Evolutionary conservation across 2,113 vertebrate species (phyloP), one percentile per base, ranked within the genome.

Genomic region (Prochilodus magdalenae): DNA sequence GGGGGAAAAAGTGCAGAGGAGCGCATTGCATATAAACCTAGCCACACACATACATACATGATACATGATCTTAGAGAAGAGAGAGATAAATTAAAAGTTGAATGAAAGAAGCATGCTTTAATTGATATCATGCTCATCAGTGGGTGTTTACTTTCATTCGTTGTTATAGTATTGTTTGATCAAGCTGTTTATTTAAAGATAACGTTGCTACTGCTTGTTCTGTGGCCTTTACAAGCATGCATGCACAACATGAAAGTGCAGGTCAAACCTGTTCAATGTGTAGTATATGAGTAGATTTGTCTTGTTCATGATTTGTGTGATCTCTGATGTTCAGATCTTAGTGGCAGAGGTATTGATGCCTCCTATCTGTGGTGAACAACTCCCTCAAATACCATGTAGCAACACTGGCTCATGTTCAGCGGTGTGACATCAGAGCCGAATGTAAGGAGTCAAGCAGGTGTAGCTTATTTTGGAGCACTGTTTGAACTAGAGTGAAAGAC

Each of bases 361-460:
- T 90, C 87, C 89, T n/a, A 78, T 91, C 90, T 67, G 57, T 79
- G 87, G 80, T 49, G 62, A 60, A 86, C 91, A 84, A 69, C 65
- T 82, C 83, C 79, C 83, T 72, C 75, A 83, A 86, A 76, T 70
- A 76, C 33, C 11, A 16, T 84, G 83, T 86, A 84, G 84, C 88
- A 85, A 87, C 62, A 75, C 77, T 62, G 87, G 80, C 86, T 90
- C 86, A 60, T 91, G 87, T 78, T 80, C 86, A 89, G 89, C 84
- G 75, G 85, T 82, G 86, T 89, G 90, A 92, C 90, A 88, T 93
- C 89, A 93, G 91, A 92, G 87, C 84, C 82, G 70, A 89, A 87
- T 81, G 87, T 73, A 79, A 89, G 86, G 88, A 92, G 87, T 91
- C 88, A 91, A 91, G 91, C 89, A 92, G 90, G 89, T 90, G 88